Evolutionary conservation across 1,140 invertebrate genomes (phyloP), one percentile per base, ranked within the genome.

Genomic region (Nilaparvata lugens): DNA sequence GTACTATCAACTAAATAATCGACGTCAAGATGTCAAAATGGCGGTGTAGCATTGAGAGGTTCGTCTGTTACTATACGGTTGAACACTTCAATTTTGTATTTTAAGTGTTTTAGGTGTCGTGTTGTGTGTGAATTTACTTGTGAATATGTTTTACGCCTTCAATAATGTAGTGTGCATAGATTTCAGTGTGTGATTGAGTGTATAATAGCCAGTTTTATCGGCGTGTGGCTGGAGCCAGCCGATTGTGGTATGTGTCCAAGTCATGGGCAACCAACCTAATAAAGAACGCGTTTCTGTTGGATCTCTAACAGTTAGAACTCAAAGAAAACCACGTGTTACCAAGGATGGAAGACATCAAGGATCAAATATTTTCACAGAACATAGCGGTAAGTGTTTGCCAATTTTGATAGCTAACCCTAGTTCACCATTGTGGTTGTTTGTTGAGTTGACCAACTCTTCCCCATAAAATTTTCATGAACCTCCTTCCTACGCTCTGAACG

Each of bases 321-420:
- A 81, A 40, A 79, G 84, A 71, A 83, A 86, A 74, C 83, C 83
- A 58, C 80, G 81, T 70, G 80, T 79, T 70, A 79, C 82, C 59
- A 89, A 89, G 78, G 88, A 88, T 78, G 83, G 83, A 69, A 83
- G 86, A 70, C 81, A 84, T 68, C 85, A 87, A 68, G 87, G 87
- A 68, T 85, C 87, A 56, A 93, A 93, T 77, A 89, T 93, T 72
- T 93, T 93, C 74, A 90, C 89, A 45, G 90, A 92, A 78, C 89
- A 93, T 73, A 91, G 86, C 75, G 90, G 90, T 92, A 76, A 77
- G 77, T 75, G 28, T 24, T 55, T 9, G 14, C 23, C 16, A 14
- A n/a, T 11, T 35, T 31, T 24, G 25, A 3, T 25, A 31, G 16
- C 25, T 52, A 52, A 28, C 23, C 19, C 51, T 52, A 52, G 51